Percentiles rank a stretch among this genome's conserved stretches.
These are phyloP conservation scores for Epiblema foenella DNA, from an alignment of 2,888 invertebrate species.

Conservation along the genomic window DNA sequence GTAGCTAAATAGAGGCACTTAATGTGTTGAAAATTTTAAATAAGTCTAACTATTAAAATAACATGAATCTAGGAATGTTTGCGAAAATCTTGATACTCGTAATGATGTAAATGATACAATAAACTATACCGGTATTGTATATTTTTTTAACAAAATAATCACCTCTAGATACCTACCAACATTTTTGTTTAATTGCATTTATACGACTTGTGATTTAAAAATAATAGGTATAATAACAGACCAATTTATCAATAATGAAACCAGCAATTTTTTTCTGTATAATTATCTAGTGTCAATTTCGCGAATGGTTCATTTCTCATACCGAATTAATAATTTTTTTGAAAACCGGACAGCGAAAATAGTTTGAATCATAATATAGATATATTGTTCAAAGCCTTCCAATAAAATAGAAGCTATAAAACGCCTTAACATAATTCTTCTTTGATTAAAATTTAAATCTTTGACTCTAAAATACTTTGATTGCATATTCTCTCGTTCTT, in stretches of 20 bases:
- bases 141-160: no score
- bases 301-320: not conserved
- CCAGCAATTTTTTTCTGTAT: not conserved
- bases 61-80: no score
- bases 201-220: not conserved
- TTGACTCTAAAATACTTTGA: not conserved
- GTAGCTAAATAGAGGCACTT: no score
- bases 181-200: not conserved
- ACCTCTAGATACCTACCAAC: not conserved
- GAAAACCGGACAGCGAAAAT: not conserved
- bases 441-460: conserved; percentile 19
- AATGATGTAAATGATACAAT: no score
- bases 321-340: not conserved
- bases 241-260: not conserved
- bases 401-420: conserved; percentile 71
- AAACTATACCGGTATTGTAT: no score
- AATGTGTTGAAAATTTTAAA: no score
- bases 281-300: not conserved
- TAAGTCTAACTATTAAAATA: no score
- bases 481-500: conserved; percentile 10
- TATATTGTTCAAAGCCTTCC: conserved; percentile 54
- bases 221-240: not conserved
- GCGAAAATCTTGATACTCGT: no score
- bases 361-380: not conserved
- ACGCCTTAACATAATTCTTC: not conserved